Percentiles rank a stretch among this genome's conserved stretches.
Evolutionary conservation across 2,113 vertebrate genomes (phyloP).

Genomic region (Mesocricetus auratus): DNA sequence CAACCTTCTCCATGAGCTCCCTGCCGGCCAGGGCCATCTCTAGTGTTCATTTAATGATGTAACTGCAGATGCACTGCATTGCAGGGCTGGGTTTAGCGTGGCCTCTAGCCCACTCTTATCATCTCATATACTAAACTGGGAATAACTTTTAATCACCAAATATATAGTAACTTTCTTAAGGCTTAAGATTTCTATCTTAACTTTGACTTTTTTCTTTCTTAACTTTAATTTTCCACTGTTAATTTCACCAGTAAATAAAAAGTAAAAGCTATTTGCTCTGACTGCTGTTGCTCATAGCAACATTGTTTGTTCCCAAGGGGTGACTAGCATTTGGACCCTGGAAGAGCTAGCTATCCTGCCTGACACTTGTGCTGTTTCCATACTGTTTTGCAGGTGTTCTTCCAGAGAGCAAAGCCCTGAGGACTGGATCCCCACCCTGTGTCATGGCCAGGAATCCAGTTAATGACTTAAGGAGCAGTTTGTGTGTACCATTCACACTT

Average conservation of each 20-base stretch:
- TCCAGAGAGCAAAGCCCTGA: constrained; percentile 97
- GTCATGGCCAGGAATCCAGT: constrained; percentile 83
- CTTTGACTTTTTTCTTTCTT: constrained; percentile 42
- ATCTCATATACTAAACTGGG: background rate
- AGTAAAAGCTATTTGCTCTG: background rate
- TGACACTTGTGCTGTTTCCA: background rate
- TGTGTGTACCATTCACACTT: constrained; percentile 86
- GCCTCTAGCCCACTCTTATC: background rate
- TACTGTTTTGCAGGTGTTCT: constrained; percentile 91
- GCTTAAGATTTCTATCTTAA: background rate
- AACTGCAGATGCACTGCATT: background rate
- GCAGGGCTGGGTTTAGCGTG: background rate
- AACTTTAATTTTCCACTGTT: constrained; percentile 26
- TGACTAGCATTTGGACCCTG: background rate
- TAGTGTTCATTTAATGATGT: background rate
- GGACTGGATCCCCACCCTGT: constrained; percentile 84
- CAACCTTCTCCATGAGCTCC: background rate
- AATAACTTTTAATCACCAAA: constrained; percentile 11
- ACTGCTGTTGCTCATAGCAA: background rate
- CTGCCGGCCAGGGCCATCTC: background rate
- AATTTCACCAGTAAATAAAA: constrained; percentile 30
- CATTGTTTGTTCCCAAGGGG: background rate
- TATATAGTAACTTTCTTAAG: constrained; percentile 14
- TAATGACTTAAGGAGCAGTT: constrained; percentile 86
- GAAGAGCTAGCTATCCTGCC: background rate